Percentiles rank a stretch among this genome's conserved stretches.
These are phyloP conservation scores for Scaptomyza caliginosa DNA, from an alignment of 2,888 invertebrate species.

Conservation along the genomic window DNA sequence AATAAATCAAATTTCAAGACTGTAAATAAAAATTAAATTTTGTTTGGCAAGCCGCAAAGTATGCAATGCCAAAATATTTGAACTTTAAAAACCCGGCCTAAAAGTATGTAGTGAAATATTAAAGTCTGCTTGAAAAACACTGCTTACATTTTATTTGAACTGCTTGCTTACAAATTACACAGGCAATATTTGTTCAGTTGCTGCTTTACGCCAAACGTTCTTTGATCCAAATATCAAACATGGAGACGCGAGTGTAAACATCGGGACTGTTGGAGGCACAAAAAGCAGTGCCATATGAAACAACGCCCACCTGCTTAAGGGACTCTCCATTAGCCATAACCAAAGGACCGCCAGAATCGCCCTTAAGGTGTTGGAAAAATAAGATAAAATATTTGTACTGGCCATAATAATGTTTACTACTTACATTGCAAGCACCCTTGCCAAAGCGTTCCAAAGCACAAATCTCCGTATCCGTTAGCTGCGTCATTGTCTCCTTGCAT, in stretches of 20 bases:
- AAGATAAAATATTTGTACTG: background rate
- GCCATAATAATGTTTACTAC: constrained; percentile 18
- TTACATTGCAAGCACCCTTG: constrained; percentile 83
- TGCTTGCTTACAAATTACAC: constrained; percentile 1
- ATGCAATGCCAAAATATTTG: background rate
- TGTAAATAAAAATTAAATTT: background rate
- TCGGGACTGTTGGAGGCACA: constrained; percentile 82
- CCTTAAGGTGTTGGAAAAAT: constrained; percentile 54
- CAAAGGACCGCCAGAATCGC: constrained; percentile 84
- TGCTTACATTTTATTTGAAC: background rate
- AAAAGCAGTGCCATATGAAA: constrained; percentile 83
- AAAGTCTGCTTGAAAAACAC: background rate
- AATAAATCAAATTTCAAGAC: constrained; percentile 1
- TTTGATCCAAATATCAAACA: constrained; percentile 81
- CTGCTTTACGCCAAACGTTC: constrained; percentile 65
- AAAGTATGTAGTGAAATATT: constrained; percentile 5
- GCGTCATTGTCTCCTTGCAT: constrained; percentile 75
- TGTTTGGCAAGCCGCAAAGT: background rate
- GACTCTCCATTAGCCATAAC: constrained; percentile 78
- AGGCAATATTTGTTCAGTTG: no score
- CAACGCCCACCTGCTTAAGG: constrained; percentile 81
- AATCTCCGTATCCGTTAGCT: constrained; percentile 82
- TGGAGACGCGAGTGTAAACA: constrained; percentile 83
- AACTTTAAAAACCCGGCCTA: background rate
- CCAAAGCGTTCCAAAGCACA: constrained; percentile 82